Conservation (phyloP, 2,113 vertebrate genomes). For the Manacus vitellinus region DNA sequence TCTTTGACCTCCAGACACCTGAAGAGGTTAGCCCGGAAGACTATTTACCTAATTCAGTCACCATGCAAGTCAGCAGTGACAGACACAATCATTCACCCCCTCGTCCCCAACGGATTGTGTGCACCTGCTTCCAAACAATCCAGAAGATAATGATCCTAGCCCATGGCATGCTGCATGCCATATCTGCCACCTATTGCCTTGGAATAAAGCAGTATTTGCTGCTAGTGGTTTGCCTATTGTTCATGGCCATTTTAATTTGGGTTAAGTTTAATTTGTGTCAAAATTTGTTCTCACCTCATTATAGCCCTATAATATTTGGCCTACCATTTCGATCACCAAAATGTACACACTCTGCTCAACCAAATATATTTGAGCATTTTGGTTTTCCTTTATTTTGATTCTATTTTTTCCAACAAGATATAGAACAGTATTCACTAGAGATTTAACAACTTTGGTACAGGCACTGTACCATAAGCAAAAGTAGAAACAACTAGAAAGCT, state of each 20-base stretch:
- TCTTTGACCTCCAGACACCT: neutral
- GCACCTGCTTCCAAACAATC: neutral
- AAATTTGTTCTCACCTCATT: neutral
- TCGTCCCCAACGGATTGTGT: rapidly evolving
- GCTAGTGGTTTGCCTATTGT: neutral
- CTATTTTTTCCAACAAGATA: neutral
- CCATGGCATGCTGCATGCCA: neutral
- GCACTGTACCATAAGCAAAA: neutral
- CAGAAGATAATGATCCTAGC: neutral
- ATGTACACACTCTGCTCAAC: neutral
- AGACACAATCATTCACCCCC: neutral
- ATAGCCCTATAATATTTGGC: neutral
- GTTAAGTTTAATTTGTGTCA: neutral
- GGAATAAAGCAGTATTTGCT: neutral
- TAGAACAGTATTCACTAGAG: neutral
- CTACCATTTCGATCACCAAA: neutral
- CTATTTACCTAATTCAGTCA: neutral
- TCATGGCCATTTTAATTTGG: neutral
- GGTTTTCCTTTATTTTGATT: neutral
- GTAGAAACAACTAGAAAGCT: neutral
- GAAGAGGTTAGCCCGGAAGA: neutral
- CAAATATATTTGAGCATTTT: neutral
- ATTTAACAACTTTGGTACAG: neutral
- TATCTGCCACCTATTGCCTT: neutral
- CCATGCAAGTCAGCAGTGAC: neutral